phyloP scores from a whole-genome alignment of 2,797 vertebrate species.

The Lepus oiostolus region DNA sequence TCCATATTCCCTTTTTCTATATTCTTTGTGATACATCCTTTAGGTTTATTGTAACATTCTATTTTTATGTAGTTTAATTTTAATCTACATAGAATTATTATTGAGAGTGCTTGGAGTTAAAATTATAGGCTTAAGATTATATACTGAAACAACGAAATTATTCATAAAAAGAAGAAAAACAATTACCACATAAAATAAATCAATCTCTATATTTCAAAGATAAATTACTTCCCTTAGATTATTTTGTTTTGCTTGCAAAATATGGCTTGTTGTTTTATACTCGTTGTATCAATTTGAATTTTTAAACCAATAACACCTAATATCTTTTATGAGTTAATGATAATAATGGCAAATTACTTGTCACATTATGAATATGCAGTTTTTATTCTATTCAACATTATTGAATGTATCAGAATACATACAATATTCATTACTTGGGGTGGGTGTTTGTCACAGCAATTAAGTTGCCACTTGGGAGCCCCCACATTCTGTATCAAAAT shows the following conservation, averaged over 20 bases:
- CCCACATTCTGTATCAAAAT: too few relatives aligned
- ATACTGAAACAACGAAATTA: not conserved
- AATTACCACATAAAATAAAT: not conserved
- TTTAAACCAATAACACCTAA: not conserved
- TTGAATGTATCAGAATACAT: not conserved
- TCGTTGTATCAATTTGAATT: not conserved
- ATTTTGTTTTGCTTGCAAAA: constrained; percentile 21
- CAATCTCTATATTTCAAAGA: not conserved
- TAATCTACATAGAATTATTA: not conserved
- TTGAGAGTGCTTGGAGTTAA: not conserved
- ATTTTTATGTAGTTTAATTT: not conserved
- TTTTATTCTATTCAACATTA: not conserved
- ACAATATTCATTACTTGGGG: not conserved
- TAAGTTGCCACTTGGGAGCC: too few relatives aligned
- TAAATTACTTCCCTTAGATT: not conserved
- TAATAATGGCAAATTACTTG: not conserved
- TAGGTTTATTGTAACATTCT: not conserved
- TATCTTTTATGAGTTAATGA: not conserved
- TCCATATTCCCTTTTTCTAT: not conserved
- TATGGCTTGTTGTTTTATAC: not conserved
- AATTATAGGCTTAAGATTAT: not conserved
- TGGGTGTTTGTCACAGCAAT: too few relatives aligned
- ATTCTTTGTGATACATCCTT: not conserved
- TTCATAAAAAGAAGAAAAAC: not conserved
- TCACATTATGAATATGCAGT: not conserved